Base-by-base conservation (phyloP, 2,797 vertebrate species). In the Ibycter americanus region DNA sequence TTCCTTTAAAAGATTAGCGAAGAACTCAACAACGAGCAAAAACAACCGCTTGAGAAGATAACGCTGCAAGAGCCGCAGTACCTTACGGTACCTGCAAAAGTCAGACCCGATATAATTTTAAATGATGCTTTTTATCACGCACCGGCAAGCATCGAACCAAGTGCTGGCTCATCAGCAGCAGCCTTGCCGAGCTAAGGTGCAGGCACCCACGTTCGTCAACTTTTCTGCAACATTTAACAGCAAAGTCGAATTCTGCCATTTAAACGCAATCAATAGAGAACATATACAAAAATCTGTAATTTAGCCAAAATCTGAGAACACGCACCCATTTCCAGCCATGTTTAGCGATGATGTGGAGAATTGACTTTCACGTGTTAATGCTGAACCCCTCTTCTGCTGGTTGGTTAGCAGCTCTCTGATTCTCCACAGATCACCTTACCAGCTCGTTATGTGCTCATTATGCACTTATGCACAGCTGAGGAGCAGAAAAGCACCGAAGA, bases 51-150 rank as follows among this genome's bases (percentile, higher is more conserved):
- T 12, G 26, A 34, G 14, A 54, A 31, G 6, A 0, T 15, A 31
- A 22, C 1, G 4, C 31, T 9, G 3, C 26, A 20, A 6, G 4
- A 34, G 11, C 18, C 14, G 2, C 34, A 12, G 2, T 15, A 11
- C 17, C 49, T 44, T 34, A 20, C 2, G 9, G 17, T 4, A n/a
- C 12, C 7, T 4, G 44, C 66, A 34, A 51, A 55, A 68, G 44
- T 12, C 12, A 15, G 51, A 31, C 21, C 31, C 4, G 27, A 3
- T 3, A 4, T 0, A 17, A 17, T 15, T 67, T n/a, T 11, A 78
- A 52, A 8, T 20, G 1, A 22, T 10, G 18, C 3, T 38, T 72
- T 83, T 46, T 26, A 26, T 29, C 12, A 8, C 52, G 4, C 31
- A 1, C 16, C 9, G 32, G 61, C 31, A n/a, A 65, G 26, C 32